Base-by-base conservation (phyloP, 2,888 invertebrate species). In the Poecilus cupreus region DNA sequence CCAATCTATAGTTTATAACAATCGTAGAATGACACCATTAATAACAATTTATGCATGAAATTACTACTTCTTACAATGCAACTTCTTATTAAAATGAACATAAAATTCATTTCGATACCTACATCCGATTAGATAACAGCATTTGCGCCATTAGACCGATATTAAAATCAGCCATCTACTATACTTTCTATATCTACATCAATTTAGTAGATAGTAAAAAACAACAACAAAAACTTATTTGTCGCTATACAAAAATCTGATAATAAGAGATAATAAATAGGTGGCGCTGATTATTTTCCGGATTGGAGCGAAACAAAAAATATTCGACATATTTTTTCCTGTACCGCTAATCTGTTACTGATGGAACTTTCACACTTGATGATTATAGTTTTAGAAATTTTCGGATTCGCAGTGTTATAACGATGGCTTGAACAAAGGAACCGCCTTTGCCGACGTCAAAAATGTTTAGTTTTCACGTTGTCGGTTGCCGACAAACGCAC, bases 351-450 rank as follows among this genome's bases (percentile, higher is more conserved):
- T 72, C 46, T 43, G 20, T 22, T 72, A 22, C 72, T 46, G 49
- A 72, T 72, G 72, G 22, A 60, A 72, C 49, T 72, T 72, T 72
- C 72, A 72, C 72, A 49, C 72, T 24, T 72, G 43, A 70, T 72
- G 49, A 72, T 72, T 72, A 72, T 72, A 72, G 72, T 43, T 72
- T 46, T 72, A 46, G 49, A 72, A 49, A 72, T 46, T 22, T 72
- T 72, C 26, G 72, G n/a, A 72, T 72, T 72, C 49, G 46, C 64
- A 68, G 37, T 37, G 64, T 68, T 68, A 68, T 68, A 68, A 68
- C 37, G 60, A 54, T 54, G 22, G 22, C 22, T 54, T 54, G 54
- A 10, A 37, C 64, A 68, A 68, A 68, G 64, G 64, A 68, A 68
- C 64, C 64, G 64, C 64, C 64, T 64, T 43, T 6, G 18, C 64